These are phyloP conservation scores for Drosophila suzukii DNA, from an alignment of 1,140 invertebrate genomes.

Conservation along the genomic window DNA sequence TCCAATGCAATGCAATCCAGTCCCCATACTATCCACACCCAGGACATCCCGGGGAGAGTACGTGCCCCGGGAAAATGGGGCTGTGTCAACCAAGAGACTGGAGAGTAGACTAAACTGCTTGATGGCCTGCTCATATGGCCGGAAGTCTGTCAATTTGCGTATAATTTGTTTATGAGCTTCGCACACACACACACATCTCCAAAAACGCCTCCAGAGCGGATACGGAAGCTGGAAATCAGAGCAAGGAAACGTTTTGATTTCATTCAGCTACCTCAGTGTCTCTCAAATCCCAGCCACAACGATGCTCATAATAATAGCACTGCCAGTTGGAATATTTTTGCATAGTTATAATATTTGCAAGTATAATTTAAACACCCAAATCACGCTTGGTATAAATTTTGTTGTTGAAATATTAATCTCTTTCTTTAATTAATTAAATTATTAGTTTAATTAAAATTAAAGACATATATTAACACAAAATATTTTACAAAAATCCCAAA, in stretches of 20 bases:
- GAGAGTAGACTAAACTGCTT: conserved; percentile 28
- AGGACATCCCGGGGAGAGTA: conserved; percentile 1
- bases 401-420: too few species aligned
- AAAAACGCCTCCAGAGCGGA: conserved; percentile 35
- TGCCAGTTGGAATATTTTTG: not conserved
- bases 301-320: not conserved
- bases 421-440: too few species aligned
- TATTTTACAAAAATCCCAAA: too few species aligned
- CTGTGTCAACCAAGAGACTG: conserved; percentile 17
- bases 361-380: too few species aligned
- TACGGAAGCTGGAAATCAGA: conserved; percentile 51
- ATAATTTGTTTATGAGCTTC: conserved; percentile 80
- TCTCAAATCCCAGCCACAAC: not conserved
- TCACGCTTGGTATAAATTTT: too few species aligned
- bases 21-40: not conserved
- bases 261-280: conserved; percentile 22
- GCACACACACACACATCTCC: conserved; percentile 29
- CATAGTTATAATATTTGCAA: too few species aligned
- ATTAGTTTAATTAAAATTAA: too few species aligned
- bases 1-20: too few species aligned
- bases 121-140: conserved; percentile 20
- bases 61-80: conserved; percentile 23
- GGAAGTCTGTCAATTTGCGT: conserved; percentile 74
- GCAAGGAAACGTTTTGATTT: conserved; percentile 48
- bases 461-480: too few species aligned